These are phyloP conservation scores for Corythornis vintsioides DNA, from an alignment of 2,113 vertebrate species.

Conservation along the genomic window DNA sequence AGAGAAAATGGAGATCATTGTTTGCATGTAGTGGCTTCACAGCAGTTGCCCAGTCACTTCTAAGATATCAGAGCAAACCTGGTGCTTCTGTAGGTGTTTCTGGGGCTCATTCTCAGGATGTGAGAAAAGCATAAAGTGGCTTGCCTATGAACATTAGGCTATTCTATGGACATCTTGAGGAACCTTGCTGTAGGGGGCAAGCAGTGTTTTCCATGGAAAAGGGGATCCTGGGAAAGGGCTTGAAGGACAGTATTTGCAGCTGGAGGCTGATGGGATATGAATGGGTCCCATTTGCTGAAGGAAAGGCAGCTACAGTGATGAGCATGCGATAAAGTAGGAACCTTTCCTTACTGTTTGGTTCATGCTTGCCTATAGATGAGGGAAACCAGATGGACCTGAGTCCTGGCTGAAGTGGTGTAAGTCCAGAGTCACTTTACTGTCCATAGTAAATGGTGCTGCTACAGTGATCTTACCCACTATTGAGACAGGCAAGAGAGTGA, in stretches of 20 bases:
- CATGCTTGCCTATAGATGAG: neutral
- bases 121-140: neutral
- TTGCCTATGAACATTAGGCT: neutral
- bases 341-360: neutral
- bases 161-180: neutral
- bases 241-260: neutral
- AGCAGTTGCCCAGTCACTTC: neutral
- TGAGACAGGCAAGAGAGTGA: neutral
- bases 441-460: rapidly evolving
- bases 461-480: neutral
- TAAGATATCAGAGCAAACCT: neutral
- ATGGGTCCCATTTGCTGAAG: rapidly evolving
- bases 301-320: neutral
- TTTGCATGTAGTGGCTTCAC: neutral
- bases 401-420: neutral
- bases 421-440: neutral
- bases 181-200: neutral
- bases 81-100: neutral
- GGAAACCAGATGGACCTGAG: neutral
- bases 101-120: neutral
- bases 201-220: neutral
- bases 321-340: neutral
- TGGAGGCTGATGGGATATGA: neutral
- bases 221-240: neutral
- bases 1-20: neutral